These are phyloP conservation scores for Dolichopus griseipennis DNA, from an alignment of 2,888 invertebrate genomes.

Conservation along the genomic window DNA sequence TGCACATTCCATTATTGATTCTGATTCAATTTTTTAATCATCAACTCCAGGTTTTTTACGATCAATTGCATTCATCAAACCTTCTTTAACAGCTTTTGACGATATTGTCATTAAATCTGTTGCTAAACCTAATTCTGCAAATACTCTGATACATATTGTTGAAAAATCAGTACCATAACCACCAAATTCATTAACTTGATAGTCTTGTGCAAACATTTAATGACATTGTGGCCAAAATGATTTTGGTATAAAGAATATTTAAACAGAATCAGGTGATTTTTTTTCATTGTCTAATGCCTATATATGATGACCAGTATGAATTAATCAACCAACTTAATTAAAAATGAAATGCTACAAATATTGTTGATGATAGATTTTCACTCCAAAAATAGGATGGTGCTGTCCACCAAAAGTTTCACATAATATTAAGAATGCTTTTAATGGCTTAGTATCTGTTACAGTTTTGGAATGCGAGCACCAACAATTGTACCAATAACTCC, in stretches of 20 bases:
- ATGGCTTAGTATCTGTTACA: slow-evolving; percentile 63
- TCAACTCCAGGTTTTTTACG: slow-evolving; percentile 47
- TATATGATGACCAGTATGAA: slow-evolving; percentile 62
- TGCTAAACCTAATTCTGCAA: slow-evolving; percentile 59
- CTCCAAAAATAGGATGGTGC: slow-evolving; percentile 71
- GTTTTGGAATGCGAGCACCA: slow-evolving; percentile 80
- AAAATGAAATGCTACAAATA: slow-evolving; percentile 57
- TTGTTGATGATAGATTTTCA: slow-evolving; percentile 53
- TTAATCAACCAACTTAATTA: slow-evolving; percentile 58
- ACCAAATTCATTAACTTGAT: slow-evolving; percentile 74
- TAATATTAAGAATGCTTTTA: slow-evolving; percentile 68
- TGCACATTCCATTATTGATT: slow-evolving; percentile 49
- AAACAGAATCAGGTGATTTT: slow-evolving; percentile 60
- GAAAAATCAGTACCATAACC: slow-evolving; percentile 60
- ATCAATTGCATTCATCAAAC: slow-evolving; percentile 52
- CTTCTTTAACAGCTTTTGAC: slow-evolving; percentile 52
- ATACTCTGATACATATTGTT: slow-evolving; percentile 59
- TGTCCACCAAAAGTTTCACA: slow-evolving; percentile 81
- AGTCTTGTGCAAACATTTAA: slow-evolving; percentile 68
- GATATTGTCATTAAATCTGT: slow-evolving; percentile 56
- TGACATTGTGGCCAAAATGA: slow-evolving; percentile 76
- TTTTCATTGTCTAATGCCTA: slow-evolving; percentile 69
- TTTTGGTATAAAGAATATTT: slow-evolving; percentile 64
- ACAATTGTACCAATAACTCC: slow-evolving; percentile 75
- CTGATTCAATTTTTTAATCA: slow-evolving; percentile 43